phyloP scores from a whole-genome alignment of 2,113 vertebrate species.

The Lamprologus tigripictilis region DNA sequence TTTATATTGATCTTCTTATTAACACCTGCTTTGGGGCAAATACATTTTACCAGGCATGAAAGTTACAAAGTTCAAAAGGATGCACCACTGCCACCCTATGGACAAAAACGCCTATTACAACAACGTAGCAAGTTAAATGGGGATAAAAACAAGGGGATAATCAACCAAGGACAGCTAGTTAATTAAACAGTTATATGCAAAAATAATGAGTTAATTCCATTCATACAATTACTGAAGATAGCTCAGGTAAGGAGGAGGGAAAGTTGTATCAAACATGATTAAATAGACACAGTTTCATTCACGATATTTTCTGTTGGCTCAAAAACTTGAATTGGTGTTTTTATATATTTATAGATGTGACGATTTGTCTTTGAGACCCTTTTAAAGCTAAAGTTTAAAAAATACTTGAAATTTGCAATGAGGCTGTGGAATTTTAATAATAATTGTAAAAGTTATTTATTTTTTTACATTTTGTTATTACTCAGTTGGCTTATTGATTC shows the following conservation, averaged over 20 bases:
- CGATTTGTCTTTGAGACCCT: background rate
- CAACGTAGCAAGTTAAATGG: background rate
- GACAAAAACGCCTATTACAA: background rate
- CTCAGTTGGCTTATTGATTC: background rate
- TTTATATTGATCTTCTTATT: background rate
- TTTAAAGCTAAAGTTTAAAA: background rate
- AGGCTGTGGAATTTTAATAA: background rate
- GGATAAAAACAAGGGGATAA: background rate
- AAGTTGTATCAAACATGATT: background rate
- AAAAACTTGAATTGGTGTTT: background rate
- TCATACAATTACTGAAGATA: background rate
- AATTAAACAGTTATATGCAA: background rate
- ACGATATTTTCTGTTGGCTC: background rate
- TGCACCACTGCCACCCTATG: slow-evolving; percentile 42
- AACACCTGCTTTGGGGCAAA: background rate
- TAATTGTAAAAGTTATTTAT: background rate
- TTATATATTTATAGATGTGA: background rate
- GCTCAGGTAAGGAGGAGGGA: background rate
- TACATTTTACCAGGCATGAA: background rate
- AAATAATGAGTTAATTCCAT: background rate
- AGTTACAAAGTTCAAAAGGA: background rate
- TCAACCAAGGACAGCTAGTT: background rate
- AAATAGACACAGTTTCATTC: background rate
- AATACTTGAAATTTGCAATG: background rate
- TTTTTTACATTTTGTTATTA: background rate